Base-by-base conservation (phyloP, 2,888 invertebrate species). In the Petrolisthes manimaculis region DNA sequence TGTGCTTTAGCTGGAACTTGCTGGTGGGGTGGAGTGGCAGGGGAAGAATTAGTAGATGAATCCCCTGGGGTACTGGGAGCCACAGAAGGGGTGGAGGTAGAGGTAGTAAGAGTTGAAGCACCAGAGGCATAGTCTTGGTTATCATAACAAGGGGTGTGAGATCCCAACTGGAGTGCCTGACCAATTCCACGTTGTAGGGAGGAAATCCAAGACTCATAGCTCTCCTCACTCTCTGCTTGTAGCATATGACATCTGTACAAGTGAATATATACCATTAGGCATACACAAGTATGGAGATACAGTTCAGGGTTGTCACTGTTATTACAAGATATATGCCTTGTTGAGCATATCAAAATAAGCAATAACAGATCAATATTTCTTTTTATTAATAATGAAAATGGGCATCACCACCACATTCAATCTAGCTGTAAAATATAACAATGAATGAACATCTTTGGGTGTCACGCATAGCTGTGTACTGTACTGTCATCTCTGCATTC, bases 211-310 rank as follows among this genome's bases (percentile, higher is more conserved):
- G 95, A 80, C 9, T 82, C 56, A 69, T 88, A 91, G 95, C 97
- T 96, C 92, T 97, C 97, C 92, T 98, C 97, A 0, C 97, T 97
- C 93, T 99, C 99, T 0, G 99, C 98, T 95, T 99, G 99, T n/a
- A 99, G 94, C 94, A 98, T 96, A 93, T 99, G 99, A 92, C 96
- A 97, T 93, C 98, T 90, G 83, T 53, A 84, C 98, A 92, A 0
- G 92, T 92, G 90, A 89, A 24, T 84, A 56, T 37, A 69, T 69
- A 69, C 9, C 5, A 69, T 5, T 71, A 18, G 24, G 71, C 71
- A n/a, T n/a, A 71, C n/a, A 71, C 24, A 5, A n/a, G 5, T 6
- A 71, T 6, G 24, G 24, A 3, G 2, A 71, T n/a, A 18, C 37
- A 37, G 37, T 37, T 1, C 37, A 37, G 37, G 37, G 37, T 37